Base-by-base conservation (phyloP, 1,140 invertebrate genomes). In the Habropoda laboriosa region DNA sequence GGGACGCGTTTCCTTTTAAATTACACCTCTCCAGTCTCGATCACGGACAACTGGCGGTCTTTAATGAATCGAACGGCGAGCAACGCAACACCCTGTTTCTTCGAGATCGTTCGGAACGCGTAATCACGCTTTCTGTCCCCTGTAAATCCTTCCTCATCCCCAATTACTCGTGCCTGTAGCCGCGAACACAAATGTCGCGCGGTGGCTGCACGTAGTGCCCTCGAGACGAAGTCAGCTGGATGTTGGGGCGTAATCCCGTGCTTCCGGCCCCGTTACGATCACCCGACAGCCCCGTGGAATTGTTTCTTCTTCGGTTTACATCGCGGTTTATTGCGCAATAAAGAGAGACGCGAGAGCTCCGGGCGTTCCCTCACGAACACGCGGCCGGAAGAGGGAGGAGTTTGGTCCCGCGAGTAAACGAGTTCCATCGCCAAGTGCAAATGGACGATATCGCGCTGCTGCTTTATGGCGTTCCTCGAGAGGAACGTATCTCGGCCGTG, bases 271-370 rank as follows among this genome's bases (percentile, higher is more conserved):
- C 21, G 70, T 72, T 72, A 47, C 70, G 38, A 72, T 47, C 70
- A 7, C 13, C 3, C 70, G 2, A 18, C 0, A 35, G 16, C 18
- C 18, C 5, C 10, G 55, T 12, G 40, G 16, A 60, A 72, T 72
- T 72, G 70, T 72, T 72, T 60, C 57, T 60, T 38, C 70, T 72
- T 60, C 55, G 70, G 70, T 72, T 58, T 32, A 35, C 70, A n/a
- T 47, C 30, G 40, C n/a, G 40, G 30, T 72, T 72, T 47, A 72
- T 60, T 32, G 55, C 21, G 38, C 40, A 24, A 47, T 72, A 61
- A 72, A 72, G 30, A 16, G 38, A 21, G 35, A n/a, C 12, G 8
- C 12, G 21, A 16, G 21, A 16, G 30, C 32, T 38, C 12, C 5
- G 12, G 55, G 24, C 24, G 24, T 55, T 3, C 0, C 5, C 21